phyloP scores from a whole-genome alignment of 2,888 invertebrate species.

The Philereme transversata region DNA sequence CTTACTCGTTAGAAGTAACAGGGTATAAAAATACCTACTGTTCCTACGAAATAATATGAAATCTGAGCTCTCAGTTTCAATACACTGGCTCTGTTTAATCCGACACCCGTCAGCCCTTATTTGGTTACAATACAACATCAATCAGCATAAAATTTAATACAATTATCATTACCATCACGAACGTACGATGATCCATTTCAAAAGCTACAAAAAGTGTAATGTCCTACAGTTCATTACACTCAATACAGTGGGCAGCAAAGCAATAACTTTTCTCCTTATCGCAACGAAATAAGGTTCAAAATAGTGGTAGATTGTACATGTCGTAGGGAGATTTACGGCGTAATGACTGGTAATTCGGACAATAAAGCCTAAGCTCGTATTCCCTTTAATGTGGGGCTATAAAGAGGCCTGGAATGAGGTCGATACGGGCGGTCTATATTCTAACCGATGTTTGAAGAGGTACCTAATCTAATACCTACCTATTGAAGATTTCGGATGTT shows the following conservation, averaged over 20 bases:
- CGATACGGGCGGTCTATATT: conserved; percentile 15
- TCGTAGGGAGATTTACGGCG: conserved; percentile 34
- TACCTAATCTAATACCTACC: too few relatives aligned
- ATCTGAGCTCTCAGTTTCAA: conserved; percentile 11
- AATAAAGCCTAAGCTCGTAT: conserved; percentile 39
- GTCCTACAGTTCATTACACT: conserved; percentile 51
- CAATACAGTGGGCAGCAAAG: conserved; percentile 21
- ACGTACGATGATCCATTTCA: conserved; percentile 37
- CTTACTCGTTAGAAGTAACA: too few relatives aligned
- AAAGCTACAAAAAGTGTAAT: conserved; percentile 41
- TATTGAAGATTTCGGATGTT: too few relatives aligned
- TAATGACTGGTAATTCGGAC: conserved; percentile 47
- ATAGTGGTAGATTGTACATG: conserved; percentile 15
- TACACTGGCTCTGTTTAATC: conserved; percentile 5
- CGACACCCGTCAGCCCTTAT: conserved; percentile 7
- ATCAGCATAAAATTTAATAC: conserved; percentile 10
- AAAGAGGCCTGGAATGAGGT: conserved; percentile 35
- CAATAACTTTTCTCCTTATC: conserved; percentile 19
- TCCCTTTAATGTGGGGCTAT: conserved; percentile 33
- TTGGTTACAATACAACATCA: conserved; percentile 6
- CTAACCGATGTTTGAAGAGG: too few relatives aligned
- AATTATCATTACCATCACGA: conserved; percentile 36
- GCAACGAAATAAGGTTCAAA: conserved; percentile 20
- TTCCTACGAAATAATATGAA: conserved; percentile 8
- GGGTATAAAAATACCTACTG: too few relatives aligned